phyloP scores from a whole-genome alignment of 2,113 vertebrate genomes.

The Neopipo cinnamomea region DNA sequence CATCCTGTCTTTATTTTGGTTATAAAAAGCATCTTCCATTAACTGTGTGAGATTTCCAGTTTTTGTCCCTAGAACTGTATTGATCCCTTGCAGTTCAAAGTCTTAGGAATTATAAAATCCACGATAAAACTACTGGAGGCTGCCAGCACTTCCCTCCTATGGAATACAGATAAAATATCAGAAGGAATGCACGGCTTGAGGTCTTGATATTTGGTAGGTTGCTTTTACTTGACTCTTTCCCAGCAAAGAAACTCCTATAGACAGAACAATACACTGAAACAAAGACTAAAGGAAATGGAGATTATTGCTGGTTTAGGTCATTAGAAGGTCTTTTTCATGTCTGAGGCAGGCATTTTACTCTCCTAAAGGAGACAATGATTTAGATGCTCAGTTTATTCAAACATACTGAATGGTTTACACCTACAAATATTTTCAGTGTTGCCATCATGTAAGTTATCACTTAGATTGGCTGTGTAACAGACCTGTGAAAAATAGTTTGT shows the following conservation, averaged over 20 bases:
- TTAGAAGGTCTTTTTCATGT: background rate
- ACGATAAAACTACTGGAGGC: background rate
- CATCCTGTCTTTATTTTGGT: background rate
- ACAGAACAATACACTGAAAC: background rate
- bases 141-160: background rate
- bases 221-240: background rate
- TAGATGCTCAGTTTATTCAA: background rate
- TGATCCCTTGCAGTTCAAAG: background rate
- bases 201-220: background rate
- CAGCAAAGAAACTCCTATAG: background rate
- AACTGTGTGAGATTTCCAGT: background rate
- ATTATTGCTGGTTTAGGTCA: background rate
- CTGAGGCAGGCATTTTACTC: background rate
- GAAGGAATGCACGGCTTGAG: background rate
- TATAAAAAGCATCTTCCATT: background rate
- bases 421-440: constrained; percentile 9
- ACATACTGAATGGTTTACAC: background rate
- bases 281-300: background rate
- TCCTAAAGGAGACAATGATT: background rate
- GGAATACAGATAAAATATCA: background rate
- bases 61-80: background rate
- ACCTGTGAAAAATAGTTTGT: background rate
- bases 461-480: background rate
- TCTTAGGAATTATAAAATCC: constrained; percentile 3
- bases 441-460: background rate